Base-by-base conservation (phyloP, 2,888 invertebrate genomes). In the Hyles lineata region DNA sequence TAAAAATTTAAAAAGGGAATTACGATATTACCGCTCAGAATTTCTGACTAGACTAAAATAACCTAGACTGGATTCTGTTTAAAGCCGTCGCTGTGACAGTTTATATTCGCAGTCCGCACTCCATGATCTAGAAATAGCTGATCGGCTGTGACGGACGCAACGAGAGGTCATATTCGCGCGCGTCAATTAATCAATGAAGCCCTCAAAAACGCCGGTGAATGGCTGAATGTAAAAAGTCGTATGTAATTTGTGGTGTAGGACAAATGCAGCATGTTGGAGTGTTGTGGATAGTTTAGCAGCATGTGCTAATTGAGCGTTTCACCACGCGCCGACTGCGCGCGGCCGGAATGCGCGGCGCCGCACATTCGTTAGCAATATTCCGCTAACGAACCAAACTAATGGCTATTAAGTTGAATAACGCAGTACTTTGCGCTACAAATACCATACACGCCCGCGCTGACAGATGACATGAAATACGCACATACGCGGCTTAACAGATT, bases 341-440 rank as follows among this genome's bases (percentile, higher is more conserved):
- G 79, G 82, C 78, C 83, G 87, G 85, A 88, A 88, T 84, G 87
- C 90, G 88, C 88, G 87, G 81, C 87, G 87, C 86, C 89, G 85
- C 90, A 91, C 92, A 92, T 91, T 93, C 93, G 93, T 94, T 93
- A 93, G 92, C 93, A 91, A 93, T 94, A 93, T 93, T 92, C 92
- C 90, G 86, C 92, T 94, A 94, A 93, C 94, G 93, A 94, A 94
- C 92, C 92, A 89, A 92, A 92, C 92, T 93, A 93, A 93, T 93
- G 92, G 92, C 91, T 92, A 91, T 93, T 92, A 92, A 92, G 87
- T 92, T 91, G 91, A 92, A 93, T 92, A 92, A 93, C 92, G 90
- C 87, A 90, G 90, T 91, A 93, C 92, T 92, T 92, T 89, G 85
- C 89, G 85, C 86, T 84, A 83, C 86, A 88, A 88, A 89, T 86